Evolutionary conservation across 2,888 invertebrate species (phyloP), one percentile per base, ranked within the genome.

Genomic region (Dolichomitus sp.): DNA sequence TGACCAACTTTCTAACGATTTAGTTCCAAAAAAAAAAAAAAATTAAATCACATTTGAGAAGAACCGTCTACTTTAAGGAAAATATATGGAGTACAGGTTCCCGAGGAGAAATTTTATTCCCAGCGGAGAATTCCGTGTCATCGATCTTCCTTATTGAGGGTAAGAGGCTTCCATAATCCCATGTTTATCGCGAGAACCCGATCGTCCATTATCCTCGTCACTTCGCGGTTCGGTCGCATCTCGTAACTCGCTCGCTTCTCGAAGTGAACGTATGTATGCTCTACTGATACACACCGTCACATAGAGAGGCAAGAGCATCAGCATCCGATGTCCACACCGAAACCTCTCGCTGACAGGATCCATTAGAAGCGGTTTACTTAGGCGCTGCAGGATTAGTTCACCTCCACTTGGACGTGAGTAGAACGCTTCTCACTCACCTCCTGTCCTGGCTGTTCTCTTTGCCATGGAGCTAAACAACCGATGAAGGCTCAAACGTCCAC

Each of bases 281-380:
- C 33, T 17, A 42, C 54, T 14, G 17, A 59, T 75, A 70, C 80
- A 77, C 80, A 68, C 61, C 52, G 30, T 30, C 40, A 76, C 48
- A 48, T 57, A 54, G 69, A 59, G 27, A 40, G 48, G 75, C 50
- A 80, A 54, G 80, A 69, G 75, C 78, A 80, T 69, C 76, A 66
- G 77, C 74, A 84, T 80, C 81, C 84, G 75, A 84, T 81, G 74
- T 79, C 83, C 84, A 79, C 78, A 79, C 73, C 81, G 87, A 87
- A 87, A 85, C 86, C 87, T 72, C 76, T 76, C 85, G 84, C 81
- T 88, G 91, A 90, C 90, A 89, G 90, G 88, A 88, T 91, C 90
- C 90, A 91, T 91, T 91, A 91, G 90, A 89, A 88, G 87, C 87
- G 88, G 91, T 90, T 91, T 90, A 90, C 91, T 90, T 87, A 89